phyloP scores from a whole-genome alignment of 1,140 invertebrate species.

The Drosophila eugracilis region DNA sequence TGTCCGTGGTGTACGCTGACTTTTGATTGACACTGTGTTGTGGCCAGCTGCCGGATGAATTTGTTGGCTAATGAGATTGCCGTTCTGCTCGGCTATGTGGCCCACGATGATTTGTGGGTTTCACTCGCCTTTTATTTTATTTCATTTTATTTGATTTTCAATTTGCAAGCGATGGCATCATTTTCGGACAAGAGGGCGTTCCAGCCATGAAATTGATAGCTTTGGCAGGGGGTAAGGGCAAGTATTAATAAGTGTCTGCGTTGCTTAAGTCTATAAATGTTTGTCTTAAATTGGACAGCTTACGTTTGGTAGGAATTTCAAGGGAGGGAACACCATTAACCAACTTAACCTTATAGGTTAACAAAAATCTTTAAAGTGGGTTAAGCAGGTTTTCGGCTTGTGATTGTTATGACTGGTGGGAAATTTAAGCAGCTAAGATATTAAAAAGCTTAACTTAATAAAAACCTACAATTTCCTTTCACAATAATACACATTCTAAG shows the following conservation, averaged over 20 bases:
- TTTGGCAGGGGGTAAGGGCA: neutral
- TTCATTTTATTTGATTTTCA: constrained; percentile 18
- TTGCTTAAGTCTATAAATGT: constrained; percentile 11
- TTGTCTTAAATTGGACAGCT: neutral
- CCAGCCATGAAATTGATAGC: constrained; percentile 30
- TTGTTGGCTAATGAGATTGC: constrained; percentile 36
- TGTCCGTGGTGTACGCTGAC: constrained; percentile 18
- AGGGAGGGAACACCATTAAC: neutral
- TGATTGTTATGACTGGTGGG: neutral
- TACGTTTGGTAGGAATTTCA: neutral
- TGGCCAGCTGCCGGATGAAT: constrained; percentile 70
- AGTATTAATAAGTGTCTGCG: neutral
- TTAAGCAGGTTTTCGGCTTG: neutral
- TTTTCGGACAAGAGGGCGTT: constrained; percentile 28
- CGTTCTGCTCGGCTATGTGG: constrained; percentile 23
- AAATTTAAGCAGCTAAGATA: no score
- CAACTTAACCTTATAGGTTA: neutral
- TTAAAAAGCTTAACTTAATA: neutral
- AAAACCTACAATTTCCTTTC: no score
- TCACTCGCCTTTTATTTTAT: constrained; percentile 8
- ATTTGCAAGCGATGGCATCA: constrained; percentile 40
- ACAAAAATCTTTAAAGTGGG: neutral
- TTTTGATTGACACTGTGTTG: constrained; percentile 70
- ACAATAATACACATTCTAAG: no score
- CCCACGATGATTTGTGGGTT: constrained; percentile 29